These are phyloP conservation scores for Drosophila repleta DNA, from an alignment of 1,140 invertebrate genomes.

Conservation along the genomic window DNA sequence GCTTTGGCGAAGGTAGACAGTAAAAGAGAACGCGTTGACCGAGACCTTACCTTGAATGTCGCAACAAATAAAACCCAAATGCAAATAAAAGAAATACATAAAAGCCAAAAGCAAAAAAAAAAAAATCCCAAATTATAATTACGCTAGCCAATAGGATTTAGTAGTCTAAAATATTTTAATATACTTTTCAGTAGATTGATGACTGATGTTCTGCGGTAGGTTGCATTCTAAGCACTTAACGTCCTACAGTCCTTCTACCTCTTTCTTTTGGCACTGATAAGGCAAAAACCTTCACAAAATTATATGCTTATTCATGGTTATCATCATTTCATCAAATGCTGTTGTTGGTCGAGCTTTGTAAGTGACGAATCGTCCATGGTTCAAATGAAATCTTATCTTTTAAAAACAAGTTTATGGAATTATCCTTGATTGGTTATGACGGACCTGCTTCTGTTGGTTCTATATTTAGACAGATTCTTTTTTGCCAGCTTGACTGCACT, in stretches of 20 bases:
- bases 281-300: too few relatives aligned
- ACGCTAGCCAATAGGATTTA: not conserved
- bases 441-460: slow-evolving; percentile 1
- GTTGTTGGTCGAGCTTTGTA: too few relatives aligned
- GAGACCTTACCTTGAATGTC: slow-evolving; percentile 73
- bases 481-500: not conserved
- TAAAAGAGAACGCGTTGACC: slow-evolving; percentile 65
- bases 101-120: slow-evolving; percentile 14
- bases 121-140: slow-evolving; percentile 15
- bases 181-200: too few relatives aligned
- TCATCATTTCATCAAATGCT: too few relatives aligned
- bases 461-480: slow-evolving; percentile 39
- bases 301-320: too few relatives aligned
- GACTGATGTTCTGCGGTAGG: too few relatives aligned
- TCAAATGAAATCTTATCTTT: slow-evolving; percentile 7
- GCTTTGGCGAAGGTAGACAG: slow-evolving; percentile 40
- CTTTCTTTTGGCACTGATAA: too few relatives aligned
- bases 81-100: slow-evolving; percentile 15
- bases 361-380: too few relatives aligned
- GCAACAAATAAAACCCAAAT: slow-evolving; percentile 44
- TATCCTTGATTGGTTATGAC: slow-evolving; percentile 28
- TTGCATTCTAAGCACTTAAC: too few relatives aligned
- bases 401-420: slow-evolving; percentile 1
- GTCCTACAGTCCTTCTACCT: too few relatives aligned
- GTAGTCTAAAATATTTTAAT: too few relatives aligned